Base-by-base conservation (phyloP, 2,888 invertebrate species). In the Lysandra bellargus region DNA sequence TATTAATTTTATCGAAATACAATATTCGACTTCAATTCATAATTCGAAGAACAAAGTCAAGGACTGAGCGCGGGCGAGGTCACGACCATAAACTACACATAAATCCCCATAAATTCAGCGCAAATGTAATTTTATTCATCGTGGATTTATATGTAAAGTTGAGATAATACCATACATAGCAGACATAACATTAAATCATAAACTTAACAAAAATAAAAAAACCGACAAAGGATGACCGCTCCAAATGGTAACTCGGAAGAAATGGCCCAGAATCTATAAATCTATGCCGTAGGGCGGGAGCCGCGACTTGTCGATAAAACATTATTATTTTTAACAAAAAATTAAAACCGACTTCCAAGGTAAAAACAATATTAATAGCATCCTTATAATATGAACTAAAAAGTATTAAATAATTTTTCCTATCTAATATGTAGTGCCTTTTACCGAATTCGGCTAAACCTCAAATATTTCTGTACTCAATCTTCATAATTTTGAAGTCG, bases 241-340 rank as follows among this genome's bases (percentile, higher is more conserved):
- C 78, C 60, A 82, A 81, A 84, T 85, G 79, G 77, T 78, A 79
- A 78, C 85, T 85, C 84, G 87, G 87, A 87, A 87, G 91, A 90
- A 91, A 92, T 91, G 90, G 89, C 84, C 88, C 82, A 89, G 90
- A 90, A 90, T 91, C 89, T 88, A 91, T 91, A 91, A 91, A 91
- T 91, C 90, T 84, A 84, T 84, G 84, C 81, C 80, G 79, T 80
- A 76, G 73, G 60, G 44, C 78, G 53, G 72, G 75, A 40, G 88
- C 89, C 90, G 91, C 91, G 91, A 0, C 23, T 91, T 49, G 23
- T 75, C 75, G 75, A 75, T 75, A 75, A 3, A 23, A 23, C 23
- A 23, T 23, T 23, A 23, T 23, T 23, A 23, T 23, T 23, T 23
- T 23, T 23, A 23, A 23, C 23, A 23, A 23, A 23, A 23, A 23